Evolutionary conservation across 2,888 invertebrate genomes (phyloP).

Genomic region (Amaurobius ferox): DNA sequence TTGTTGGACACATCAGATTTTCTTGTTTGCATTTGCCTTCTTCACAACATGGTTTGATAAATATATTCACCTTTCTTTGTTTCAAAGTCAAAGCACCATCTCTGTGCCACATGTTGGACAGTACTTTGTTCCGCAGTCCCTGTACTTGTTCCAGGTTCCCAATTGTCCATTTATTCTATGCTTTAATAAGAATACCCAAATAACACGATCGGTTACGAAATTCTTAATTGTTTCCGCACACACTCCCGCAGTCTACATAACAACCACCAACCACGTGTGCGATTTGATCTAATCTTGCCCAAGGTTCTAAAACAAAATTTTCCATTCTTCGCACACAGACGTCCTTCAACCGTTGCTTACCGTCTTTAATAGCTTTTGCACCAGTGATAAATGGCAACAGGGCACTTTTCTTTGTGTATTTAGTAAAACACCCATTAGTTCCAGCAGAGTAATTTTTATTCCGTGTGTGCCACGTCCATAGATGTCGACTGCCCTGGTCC

Average conservation of each 20-base stretch:
- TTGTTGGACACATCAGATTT: no score
- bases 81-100: no score
- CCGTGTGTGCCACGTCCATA: neutral
- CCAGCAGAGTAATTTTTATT: neutral
- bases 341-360: conserved; percentile 9
- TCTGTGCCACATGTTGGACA: no score
- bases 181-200: neutral
- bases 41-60: no score
- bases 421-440: conserved; percentile 19
- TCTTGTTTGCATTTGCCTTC: no score
- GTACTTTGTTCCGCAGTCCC: no score
- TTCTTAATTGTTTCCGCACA: conserved; percentile 7
- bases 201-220: neutral
- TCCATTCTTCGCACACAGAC: conserved; percentile 15
- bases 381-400: conserved; percentile 9
- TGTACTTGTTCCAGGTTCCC: neutral
- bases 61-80: no score
- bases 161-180: neutral
- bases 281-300: conserved; percentile 18
- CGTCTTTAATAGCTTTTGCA: conserved; percentile 1
- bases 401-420: conserved; percentile 3
- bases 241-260: neutral
- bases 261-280: neutral
- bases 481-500: neutral
- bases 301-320: neutral